These are phyloP conservation scores for Meriones psammophilus DNA, from an alignment of 2,797 vertebrate species.

Conservation along the genomic window DNA sequence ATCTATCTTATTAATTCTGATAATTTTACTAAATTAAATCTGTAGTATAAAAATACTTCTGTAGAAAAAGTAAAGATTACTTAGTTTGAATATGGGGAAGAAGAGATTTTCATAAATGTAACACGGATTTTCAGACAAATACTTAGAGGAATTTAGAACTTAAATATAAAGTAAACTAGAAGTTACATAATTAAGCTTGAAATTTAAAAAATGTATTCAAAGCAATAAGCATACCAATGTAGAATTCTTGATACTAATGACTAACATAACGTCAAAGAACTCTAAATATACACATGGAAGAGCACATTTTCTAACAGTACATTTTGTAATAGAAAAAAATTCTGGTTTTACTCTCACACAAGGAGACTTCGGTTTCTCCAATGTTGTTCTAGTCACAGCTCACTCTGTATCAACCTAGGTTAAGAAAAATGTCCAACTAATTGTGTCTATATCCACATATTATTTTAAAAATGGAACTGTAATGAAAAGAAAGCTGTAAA, in stretches of 20 bases:
- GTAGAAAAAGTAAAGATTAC: not conserved
- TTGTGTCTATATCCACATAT: not conserved
- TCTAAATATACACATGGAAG: not conserved
- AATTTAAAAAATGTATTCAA: not conserved
- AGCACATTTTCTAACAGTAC: slow-evolving; percentile 54
- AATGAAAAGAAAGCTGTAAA: slow-evolving; percentile 47
- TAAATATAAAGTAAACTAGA: slow-evolving; percentile 14
- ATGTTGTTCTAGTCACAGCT: slow-evolving; percentile 9
- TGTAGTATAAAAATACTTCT: not conserved
- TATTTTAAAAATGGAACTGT: slow-evolving; percentile 32
- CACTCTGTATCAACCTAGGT: not conserved
- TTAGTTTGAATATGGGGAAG: not conserved
- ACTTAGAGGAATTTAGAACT: not conserved
- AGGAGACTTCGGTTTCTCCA: slow-evolving; percentile 7
- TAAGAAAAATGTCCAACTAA: slow-evolving; percentile 29
- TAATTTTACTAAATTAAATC: slow-evolving; percentile 42
- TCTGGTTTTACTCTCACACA: slow-evolving; percentile 13
- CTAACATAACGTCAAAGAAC: slow-evolving; percentile 33
- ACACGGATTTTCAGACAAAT: slow-evolving; percentile 62
- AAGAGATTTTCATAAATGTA: slow-evolving; percentile 31
- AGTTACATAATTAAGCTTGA: slow-evolving; percentile 43
- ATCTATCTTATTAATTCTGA: slow-evolving; percentile 42
- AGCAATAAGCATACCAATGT: not conserved
- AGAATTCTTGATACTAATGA: slow-evolving; percentile 47
- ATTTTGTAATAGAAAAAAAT: slow-evolving; percentile 1